Evolutionary conservation across 2,113 vertebrate species (phyloP), one percentile per base, ranked within the genome.

Genomic region (Pterocles burchelli): DNA sequence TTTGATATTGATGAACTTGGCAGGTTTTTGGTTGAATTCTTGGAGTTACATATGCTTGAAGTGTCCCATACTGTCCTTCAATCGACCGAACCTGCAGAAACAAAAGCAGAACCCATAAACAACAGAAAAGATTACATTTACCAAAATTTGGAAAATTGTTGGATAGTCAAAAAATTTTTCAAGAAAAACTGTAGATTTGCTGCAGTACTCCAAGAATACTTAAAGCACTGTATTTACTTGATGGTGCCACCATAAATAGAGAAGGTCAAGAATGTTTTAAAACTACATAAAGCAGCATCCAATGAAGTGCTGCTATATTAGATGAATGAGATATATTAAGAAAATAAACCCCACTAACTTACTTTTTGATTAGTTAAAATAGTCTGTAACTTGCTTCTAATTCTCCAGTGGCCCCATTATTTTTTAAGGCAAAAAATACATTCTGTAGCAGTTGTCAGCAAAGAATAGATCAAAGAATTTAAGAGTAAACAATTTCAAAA

Each of bases 1-100:
- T 99, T 89, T 98, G 99, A 93, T 99, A 99, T 63, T 99, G 99
- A 68, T 98, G 98, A 29, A 99, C 99, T 89, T 99, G 99, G 92
- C 99, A 99, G 34, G 99, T 99, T 98, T 99, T 99, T 14, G 99
- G 99, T 91, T 99, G 99, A 95, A 99, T 98, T 95, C 99, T 98
- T 36, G 99, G 99, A 29, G 99, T 99, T 74, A 99, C 94, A 33
- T 99, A 99, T 0, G 99, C 99, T 96, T 99, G 99, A 68, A 99
- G 98, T 17, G 98, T 99, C 58, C 99, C 99, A 9, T 99, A 99
- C 89, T 99, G 99, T 46, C 99, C 99, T 98, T 99, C 99, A 18
- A 99, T 99, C 0, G 99, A 99, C 36, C 99, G 98, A 95, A 99
- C 98, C 99, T 99, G 70, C 81, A 92, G 52, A 59, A 85, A 45